phyloP scores from a whole-genome alignment of 30 jellyfish, hydroid and myxozoan genomes.

The Hydractinia echinata region DNA sequence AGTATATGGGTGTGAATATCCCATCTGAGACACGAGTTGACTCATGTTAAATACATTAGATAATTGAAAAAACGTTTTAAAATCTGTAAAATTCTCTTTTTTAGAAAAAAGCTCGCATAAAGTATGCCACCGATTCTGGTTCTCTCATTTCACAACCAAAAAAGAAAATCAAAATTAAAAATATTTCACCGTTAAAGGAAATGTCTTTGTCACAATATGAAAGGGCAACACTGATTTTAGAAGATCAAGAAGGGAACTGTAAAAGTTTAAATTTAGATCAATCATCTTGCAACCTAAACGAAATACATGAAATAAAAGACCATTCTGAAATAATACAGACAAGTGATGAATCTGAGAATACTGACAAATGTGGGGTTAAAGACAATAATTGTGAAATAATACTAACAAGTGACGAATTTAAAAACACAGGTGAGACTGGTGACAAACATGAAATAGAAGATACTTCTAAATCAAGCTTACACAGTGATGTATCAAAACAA shows the following conservation, averaged over 20 bases:
- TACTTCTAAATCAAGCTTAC: too few species aligned
- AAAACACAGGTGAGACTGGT: not conserved
- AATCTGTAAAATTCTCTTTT: not conserved
- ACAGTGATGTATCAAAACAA: not conserved
- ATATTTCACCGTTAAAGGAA: slow-evolving; percentile 23
- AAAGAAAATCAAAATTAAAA: slow-evolving; percentile 22
- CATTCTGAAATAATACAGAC: not conserved
- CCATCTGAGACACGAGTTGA: too few species aligned
- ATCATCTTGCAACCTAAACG: not conserved
- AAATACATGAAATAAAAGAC: not conserved
- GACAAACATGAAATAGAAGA: not conserved
- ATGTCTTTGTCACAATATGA: not conserved
- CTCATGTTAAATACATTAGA: too few species aligned
- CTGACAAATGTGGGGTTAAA: too few species aligned
- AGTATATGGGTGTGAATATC: too few species aligned
- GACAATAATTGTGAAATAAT: not conserved
- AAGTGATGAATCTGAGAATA: not conserved
- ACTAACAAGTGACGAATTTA: too few species aligned
- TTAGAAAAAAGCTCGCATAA: slow-evolving; percentile 29
- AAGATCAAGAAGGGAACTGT: slow-evolving; percentile 10
- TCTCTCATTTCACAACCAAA: slow-evolving; percentile 1
- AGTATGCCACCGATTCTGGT: not conserved
- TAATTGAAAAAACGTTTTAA: too few species aligned
- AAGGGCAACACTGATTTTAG: not conserved
- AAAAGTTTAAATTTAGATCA: not conserved